Evolutionary conservation across 2,888 invertebrate species (phyloP), one percentile per base, ranked within the genome.

Genomic region (Eilema depressum): DNA sequence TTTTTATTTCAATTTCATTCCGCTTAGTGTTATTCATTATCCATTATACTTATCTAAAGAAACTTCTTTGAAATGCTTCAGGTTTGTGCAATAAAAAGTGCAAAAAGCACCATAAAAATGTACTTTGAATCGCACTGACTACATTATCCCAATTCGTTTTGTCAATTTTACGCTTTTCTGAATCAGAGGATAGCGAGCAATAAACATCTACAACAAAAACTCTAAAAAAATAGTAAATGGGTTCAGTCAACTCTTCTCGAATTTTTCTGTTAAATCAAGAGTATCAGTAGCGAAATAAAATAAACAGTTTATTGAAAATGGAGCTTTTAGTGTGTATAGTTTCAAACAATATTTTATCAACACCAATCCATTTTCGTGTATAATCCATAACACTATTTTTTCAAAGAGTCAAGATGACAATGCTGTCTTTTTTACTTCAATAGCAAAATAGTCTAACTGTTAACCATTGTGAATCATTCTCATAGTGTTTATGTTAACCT

Each of bases 141-240:
- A 79, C 81, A 83, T 83, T 84, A 79, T 80, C 62, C 70, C 79
- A 77, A 89, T 89, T 90, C 86, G 89, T 88, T 90, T 82, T 84
- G 81, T 84, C 82, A 84, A 91, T 90, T 91, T 89, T 85, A 89
- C 88, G 88, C 85, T 81, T 70, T 86, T 83, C 81, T 80, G 83
- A 87, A 82, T 80, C 79, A 85, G 78, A 79, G 81, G 80, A 83
- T 77, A 80, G 81, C 81, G 82, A 78, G 81, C 81, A 82, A 78
- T 80, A 83, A 83, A 83, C 77, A 80, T 81, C 75, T 77, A 75
- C 75, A 83, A 83, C 85, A 83, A 86, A 85, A 86, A 83, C 26
- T 10, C 7, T 25, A 60, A 60, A 66, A 65, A 66, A 66, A 77
- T 68, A 74, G 73, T 85, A 86, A 86, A 84, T 83, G 83, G 82